A percentile compares a stretch with the other conserved stretches of the same genome.
Conservation (phyloP, 2,888 invertebrate species). For the Phasia obesa region DNA sequence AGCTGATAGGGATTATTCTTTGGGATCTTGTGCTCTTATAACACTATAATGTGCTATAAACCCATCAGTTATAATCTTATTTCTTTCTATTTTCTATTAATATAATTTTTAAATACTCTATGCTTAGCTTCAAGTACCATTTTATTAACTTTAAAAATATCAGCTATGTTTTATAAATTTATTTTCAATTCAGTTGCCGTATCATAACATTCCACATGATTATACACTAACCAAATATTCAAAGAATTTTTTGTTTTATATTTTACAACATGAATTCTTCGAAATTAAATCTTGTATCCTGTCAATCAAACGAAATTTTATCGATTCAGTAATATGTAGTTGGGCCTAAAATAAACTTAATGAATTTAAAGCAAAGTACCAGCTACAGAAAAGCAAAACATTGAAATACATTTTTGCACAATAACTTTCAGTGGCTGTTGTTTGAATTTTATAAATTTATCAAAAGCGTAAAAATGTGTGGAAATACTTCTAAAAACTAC, state of each 20-base stretch:
- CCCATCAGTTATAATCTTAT: too few species aligned
- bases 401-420: too few species aligned
- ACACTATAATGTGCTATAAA: too few species aligned
- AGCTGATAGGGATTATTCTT: too few species aligned
- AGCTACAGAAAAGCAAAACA: neutral
- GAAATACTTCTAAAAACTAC: too few species aligned
- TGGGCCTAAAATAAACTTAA: constrained; percentile 10
- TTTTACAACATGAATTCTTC: constrained; percentile 23
- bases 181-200: neutral
- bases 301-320: constrained; percentile 44
- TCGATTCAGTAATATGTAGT: constrained; percentile 3
- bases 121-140: too few species aligned
- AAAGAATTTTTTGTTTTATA: neutral
- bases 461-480: too few species aligned
- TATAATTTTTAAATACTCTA: neutral
- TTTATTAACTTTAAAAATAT: neutral
- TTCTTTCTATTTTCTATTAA: too few species aligned
- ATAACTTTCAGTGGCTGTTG: too few species aligned
- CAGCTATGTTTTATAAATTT: constrained; percentile 10
- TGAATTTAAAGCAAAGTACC: neutral
- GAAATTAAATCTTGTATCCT: constrained; percentile 37
- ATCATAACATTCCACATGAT: neutral
- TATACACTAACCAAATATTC: neutral
- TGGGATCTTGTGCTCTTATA: too few species aligned
- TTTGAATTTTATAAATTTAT: too few species aligned